Evolutionary conservation across 1,140 invertebrate genomes (phyloP), one percentile per base, ranked within the genome.

Genomic region (Dinoponera quadriceps): DNA sequence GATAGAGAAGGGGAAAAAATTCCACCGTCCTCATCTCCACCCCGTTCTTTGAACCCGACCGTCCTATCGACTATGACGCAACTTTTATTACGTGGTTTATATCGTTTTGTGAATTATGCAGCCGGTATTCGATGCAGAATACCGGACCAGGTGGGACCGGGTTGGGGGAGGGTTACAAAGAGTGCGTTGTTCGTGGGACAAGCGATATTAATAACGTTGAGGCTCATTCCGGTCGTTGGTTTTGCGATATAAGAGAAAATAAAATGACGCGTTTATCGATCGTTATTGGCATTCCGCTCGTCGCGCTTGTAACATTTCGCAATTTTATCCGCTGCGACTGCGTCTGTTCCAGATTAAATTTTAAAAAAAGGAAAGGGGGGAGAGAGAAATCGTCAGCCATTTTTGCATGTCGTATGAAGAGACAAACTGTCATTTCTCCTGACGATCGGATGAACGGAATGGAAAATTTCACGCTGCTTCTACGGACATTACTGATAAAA

Each of bases 81-180:
- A 77, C 62, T 77, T 77, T 77, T 77, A 77, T 77, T 77, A 77
- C 74, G 63, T 77, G 62, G 74, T 62, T 77, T 77, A 66, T 68
- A 77, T 77, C 74, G 74, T 77, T 77, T 77, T 77, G 74, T 77
- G 62, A 77, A 77, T 77, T 77, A 77, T 77, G 74, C 74, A 62
- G 48, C 44, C 29, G 74, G 62, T 77, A 77, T 77, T 77, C 74
- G 74, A 77, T 77, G 74, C 62, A 54, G 74, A 77, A 77, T 77
- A 77, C 74, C 74, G 48, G 3, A 38, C 48, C 74, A 77, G 74
- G 74, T 77, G 44, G 48, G 66, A 29, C 48, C 29, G 38, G 29
- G 13, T n/a, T 11, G 73, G 51, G 62, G 68, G 27, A 77, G 60
- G 73, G 74, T 77, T 77, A 77, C 62, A 77, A 68, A 77, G 74